Base-by-base conservation (phyloP, 2,113 vertebrate genomes). In the Turnix velox region DNA sequence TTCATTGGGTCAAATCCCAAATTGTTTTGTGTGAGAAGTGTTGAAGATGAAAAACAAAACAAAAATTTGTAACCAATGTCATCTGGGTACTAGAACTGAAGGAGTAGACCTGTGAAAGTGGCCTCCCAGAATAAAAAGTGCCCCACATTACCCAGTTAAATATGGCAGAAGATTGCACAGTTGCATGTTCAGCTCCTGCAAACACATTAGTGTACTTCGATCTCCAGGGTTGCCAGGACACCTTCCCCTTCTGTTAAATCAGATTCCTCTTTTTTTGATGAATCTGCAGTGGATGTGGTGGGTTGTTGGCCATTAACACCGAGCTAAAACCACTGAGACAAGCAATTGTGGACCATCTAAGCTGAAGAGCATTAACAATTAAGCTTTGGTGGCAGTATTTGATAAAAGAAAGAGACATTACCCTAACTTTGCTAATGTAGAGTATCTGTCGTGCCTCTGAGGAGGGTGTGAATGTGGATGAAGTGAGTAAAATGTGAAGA, bases 281-380 rank as follows among this genome's bases (percentile, higher is more conserved):
- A 93, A 95, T 95, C 73, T 71, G 62, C 90, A 92, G 69, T 77
- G 77, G 65, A 49, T 88, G 52, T 48, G 57, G 88, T 86, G 61
- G 55, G 55, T 84, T 95, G 76, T 63, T 75, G 88, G 87, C 80
- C 65, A 68, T 55, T 90, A 74, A 74, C 59, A 45, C 52, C 48
- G 79, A 88, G 31, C 76, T 84, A 67, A 93, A 96, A 88, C 88
- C 88, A 90, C 91, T 89, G 87, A 92, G 74, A 82, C 90, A 85
- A 93, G 90, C 75, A 90, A 71, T 83, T 83, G 84, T 62, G 71
- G 75, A 68, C 48, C 68, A 51, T 88, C 74, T 91, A 52, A 89
- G 90, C 72, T 84, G 71, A 91, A 57, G 59, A 79, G 52, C 46
- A 75, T 86, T 88, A 90, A 67, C 76, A 92, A 88, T 94, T 96